A percentile compares a stretch with the other conserved stretches of the same genome.
These are phyloP conservation scores for Drosophila picticornis DNA, from an alignment of 2,888 invertebrate species.

Conservation along the genomic window DNA sequence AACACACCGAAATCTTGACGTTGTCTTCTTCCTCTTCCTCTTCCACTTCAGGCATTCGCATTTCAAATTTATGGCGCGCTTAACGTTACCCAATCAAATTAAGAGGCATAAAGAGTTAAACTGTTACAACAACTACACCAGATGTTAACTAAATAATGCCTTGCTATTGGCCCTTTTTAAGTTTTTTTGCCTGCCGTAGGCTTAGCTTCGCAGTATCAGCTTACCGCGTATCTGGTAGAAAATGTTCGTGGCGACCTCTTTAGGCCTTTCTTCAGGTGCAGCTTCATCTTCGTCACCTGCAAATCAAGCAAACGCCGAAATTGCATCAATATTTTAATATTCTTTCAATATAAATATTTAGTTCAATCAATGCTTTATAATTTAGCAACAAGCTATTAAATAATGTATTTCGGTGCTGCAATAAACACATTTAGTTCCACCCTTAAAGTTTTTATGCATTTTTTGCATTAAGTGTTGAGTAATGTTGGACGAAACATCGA, in stretches of 20 bases:
- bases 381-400: no score
- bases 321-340: no score
- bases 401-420: no score
- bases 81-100: not conserved
- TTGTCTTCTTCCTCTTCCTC: slow-evolving; percentile 1
- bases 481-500: no score
- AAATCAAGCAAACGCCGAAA: no score
- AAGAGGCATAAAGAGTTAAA: not conserved
- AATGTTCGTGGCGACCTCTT: slow-evolving; percentile 21
- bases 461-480: no score
- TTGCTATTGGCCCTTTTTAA: not conserved
- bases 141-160: not conserved
- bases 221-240: slow-evolving; percentile 53
- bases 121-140: not conserved
- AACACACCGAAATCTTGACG: not conserved
- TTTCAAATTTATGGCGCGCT: not conserved
- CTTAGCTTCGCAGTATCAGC: slow-evolving; percentile 14
- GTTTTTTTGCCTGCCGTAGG: not conserved
- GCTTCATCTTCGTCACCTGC: not conserved
- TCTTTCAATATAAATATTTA: no score
- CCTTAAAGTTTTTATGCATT: no score
- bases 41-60: not conserved
- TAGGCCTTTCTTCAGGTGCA: slow-evolving; percentile 4
- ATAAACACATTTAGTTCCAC: no score
- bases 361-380: no score